Conservation (phyloP, 2,113 vertebrate genomes). For the Dasypus novemcinctus region DNA sequence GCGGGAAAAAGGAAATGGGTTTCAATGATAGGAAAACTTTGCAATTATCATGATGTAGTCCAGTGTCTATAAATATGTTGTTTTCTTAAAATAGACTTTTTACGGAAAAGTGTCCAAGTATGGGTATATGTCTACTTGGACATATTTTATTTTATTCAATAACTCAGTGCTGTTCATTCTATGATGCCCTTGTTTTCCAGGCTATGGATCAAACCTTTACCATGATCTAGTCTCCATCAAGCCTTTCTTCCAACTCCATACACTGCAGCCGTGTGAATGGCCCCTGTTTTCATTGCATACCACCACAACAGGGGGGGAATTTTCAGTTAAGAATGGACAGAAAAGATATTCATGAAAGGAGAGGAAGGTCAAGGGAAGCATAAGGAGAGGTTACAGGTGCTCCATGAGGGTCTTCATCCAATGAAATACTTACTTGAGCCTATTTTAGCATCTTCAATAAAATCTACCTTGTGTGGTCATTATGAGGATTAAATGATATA, state of each 20-base stretch:
- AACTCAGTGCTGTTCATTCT: neutral
- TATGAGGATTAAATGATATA: neutral
- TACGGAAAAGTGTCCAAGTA: neutral
- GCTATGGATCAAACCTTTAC: neutral
- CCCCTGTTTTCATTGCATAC: neutral
- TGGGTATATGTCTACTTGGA: neutral
- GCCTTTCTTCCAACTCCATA: neutral
- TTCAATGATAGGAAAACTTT: neutral
- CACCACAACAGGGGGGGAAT: too few relatives aligned
- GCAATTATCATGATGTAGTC: neutral
- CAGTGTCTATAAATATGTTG: neutral
- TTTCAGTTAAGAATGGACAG: too few relatives aligned
- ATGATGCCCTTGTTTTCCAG: neutral
- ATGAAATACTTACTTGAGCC: neutral
- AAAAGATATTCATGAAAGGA: too few relatives aligned
- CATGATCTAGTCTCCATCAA: neutral
- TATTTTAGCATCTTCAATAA: neutral
- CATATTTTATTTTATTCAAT: neutral
- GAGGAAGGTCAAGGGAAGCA: too few relatives aligned
- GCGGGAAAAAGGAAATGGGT: neutral
- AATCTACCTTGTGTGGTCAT: neutral
- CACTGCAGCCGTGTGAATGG: too few relatives aligned
- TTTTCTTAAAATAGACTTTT: slow-evolving; percentile 3
- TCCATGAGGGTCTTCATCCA: neutral
- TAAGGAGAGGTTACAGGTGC: too few relatives aligned